Base-by-base conservation (phyloP, 2,888 invertebrate species). In the Marronus borbonicus region DNA sequence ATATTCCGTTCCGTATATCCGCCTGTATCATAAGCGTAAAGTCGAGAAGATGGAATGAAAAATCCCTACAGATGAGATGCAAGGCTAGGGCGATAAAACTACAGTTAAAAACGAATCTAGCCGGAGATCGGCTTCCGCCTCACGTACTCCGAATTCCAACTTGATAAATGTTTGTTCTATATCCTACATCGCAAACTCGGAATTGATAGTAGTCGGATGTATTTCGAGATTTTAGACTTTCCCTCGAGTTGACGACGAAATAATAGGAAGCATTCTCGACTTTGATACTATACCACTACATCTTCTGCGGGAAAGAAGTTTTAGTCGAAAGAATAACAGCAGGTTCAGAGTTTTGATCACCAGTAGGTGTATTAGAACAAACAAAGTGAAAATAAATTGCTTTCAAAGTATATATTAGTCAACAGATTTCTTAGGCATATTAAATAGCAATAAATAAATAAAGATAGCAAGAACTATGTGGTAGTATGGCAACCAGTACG, bases 101-200 rank as follows among this genome's bases (percentile, higher is more conserved):
- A 77, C 69, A 77, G 72, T 77, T 77, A 77, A 77, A 77, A 77
- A 77, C 72, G 72, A 77, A 77, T 77, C 66, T 76, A 76, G 68
- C 36, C 50, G 66, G 55, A 60, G 72, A 72, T 72, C 76, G 58
- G 76, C 76, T 76, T 76, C 76, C 76, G 66, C 20, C 76, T 76
- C 66, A 76, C 77, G 72, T 70, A 72, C 58, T 76, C 76, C 49
- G 76, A 76, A 72, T 68, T 76, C 76, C 49, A 66, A 76, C 76
- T 66, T 76, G 76, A 76, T 76, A 76, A 76, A 76, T 76, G 76
- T 76, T 66, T 76, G 76, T 68, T 68, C 76, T 60, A 72, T 58
- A 72, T 72, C 72, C 72, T 72, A 72, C 72, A 60, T 72, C 72
- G 72, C 76, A 76, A 76, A 76, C 66, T 76, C 68, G 58, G 66